These are phyloP conservation scores for Clarias magur DNA, from an alignment of 2,113 vertebrate species.

Conservation along the genomic window DNA sequence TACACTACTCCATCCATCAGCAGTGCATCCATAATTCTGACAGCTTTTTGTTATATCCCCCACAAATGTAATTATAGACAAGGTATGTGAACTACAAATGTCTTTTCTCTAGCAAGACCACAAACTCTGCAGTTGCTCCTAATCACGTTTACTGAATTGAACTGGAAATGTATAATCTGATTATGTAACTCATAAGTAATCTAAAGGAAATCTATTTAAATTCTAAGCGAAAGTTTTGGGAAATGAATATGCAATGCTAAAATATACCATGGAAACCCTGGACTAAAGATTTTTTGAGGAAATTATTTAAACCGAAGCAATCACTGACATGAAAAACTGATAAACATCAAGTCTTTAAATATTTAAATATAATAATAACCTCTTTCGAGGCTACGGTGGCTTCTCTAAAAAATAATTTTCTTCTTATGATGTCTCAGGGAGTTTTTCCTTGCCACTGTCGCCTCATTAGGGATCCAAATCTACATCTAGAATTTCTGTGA, in stretches of 20 bases:
- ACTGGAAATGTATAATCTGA: not conserved
- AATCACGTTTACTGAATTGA: not conserved
- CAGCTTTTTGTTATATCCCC: constrained; percentile 4
- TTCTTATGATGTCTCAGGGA: not conserved
- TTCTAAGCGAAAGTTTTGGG: not conserved
- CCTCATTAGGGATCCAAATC: not conserved
- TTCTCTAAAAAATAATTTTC: not conserved
- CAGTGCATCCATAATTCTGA: constrained; percentile 58
- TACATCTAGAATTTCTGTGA: not conserved
- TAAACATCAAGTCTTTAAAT: not conserved
- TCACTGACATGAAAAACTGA: not conserved
- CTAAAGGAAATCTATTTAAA: not conserved
- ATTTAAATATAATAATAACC: too few species aligned
- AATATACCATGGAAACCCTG: not conserved
- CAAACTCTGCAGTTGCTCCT: not conserved
- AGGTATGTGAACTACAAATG: not conserved
- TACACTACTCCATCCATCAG: not conserved
- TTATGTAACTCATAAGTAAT: not conserved
- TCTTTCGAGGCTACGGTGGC: not conserved
- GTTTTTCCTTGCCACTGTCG: not conserved
- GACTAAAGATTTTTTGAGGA: not conserved
- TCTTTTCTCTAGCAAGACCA: not conserved
- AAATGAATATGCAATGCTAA: constrained; percentile 1
- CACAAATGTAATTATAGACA: constrained; percentile 60
- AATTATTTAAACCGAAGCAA: not conserved